Evolutionary conservation across 2,113 vertebrate genomes (phyloP).

Genomic region (Rhabdornis inornatus): DNA sequence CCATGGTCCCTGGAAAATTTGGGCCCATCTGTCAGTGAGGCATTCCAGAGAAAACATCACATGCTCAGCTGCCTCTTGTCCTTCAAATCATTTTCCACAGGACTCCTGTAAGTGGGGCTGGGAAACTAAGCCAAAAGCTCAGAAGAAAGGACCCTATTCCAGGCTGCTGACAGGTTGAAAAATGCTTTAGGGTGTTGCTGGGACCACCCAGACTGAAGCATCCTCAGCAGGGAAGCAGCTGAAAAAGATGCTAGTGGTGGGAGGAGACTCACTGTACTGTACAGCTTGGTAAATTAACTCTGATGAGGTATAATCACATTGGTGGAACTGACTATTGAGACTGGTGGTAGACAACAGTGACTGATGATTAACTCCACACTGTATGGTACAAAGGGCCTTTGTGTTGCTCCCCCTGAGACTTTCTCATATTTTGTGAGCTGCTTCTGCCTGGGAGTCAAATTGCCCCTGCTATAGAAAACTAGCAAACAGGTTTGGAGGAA

Average conservation of each 20-base stretch:
- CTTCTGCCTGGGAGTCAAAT: not conserved
- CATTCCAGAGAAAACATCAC: conserved; percentile 61
- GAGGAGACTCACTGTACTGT: not conserved
- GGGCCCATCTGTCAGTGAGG: not conserved
- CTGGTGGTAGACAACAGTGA: not conserved
- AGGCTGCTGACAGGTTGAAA: conserved; percentile 49
- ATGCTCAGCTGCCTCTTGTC: conserved; percentile 43
- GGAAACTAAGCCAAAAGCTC: conserved; percentile 3
- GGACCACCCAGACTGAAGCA: conserved; percentile 53
- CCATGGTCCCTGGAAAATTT: conserved; percentile 31
- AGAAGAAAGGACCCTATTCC: conserved; percentile 32
- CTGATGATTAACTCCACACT: not conserved
- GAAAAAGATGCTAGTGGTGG: not conserved
- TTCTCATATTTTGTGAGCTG: not conserved
- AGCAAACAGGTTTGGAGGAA: not conserved
- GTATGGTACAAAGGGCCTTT: not conserved
- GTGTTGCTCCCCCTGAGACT: not conserved
- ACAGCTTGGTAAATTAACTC: conserved; percentile 11
- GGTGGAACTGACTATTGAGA: not conserved
- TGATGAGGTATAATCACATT: not conserved
- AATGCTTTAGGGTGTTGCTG: not conserved
- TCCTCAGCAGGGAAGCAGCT: not conserved
- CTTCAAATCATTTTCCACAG: conserved; percentile 53
- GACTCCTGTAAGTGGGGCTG: conserved; percentile 35
- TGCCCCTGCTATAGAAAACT: not conserved